Evolutionary conservation across 1,140 invertebrate species (phyloP).

Genomic region (Drosophila rhopaloa): DNA sequence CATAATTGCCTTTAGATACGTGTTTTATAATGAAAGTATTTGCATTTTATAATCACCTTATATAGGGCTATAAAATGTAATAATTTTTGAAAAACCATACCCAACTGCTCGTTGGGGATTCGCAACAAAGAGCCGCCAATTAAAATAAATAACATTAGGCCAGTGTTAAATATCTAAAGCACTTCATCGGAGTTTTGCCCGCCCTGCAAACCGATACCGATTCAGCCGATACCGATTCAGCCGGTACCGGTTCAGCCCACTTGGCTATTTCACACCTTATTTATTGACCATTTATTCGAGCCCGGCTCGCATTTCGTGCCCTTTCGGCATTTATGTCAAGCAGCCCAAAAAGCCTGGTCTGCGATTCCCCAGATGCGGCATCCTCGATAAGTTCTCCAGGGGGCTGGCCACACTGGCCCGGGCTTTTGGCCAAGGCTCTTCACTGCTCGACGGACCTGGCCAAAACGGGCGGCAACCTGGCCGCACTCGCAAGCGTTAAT

Average conservation of each 20-base stretch:
- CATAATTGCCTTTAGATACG: not conserved
- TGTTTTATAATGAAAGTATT: not conserved
- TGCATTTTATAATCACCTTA: too few relatives aligned
- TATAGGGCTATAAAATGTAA: too few relatives aligned
- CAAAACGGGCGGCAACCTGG: constrained; percentile 72
- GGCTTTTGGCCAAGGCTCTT: constrained; percentile 4
- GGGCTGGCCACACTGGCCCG: constrained; percentile 70
- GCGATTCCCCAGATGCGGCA: constrained; percentile 41
- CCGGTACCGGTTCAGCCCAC: constrained; percentile 49
- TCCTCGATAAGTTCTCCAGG: constrained; percentile 54
- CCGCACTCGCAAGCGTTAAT: constrained; percentile 84
- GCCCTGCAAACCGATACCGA: constrained; percentile 6
- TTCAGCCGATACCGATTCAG: constrained; percentile 15
- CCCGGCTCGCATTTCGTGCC: constrained; percentile 63
- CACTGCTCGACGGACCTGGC: constrained; percentile 10
- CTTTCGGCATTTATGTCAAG: constrained; percentile 82
- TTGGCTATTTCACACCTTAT: constrained; percentile 84
- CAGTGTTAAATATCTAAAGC: constrained; percentile 35
- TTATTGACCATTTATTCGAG: constrained; percentile 70
- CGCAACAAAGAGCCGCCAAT: constrained; percentile 25
- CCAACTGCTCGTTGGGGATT: not conserved
- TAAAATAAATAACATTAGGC: constrained; percentile 57
- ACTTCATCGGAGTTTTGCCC: constrained; percentile 15
- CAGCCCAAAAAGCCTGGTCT: constrained; percentile 16
- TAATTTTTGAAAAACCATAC: too few relatives aligned